Conservation (phyloP, 2,113 vertebrate genomes). For the Pionites leucogaster region DNA sequence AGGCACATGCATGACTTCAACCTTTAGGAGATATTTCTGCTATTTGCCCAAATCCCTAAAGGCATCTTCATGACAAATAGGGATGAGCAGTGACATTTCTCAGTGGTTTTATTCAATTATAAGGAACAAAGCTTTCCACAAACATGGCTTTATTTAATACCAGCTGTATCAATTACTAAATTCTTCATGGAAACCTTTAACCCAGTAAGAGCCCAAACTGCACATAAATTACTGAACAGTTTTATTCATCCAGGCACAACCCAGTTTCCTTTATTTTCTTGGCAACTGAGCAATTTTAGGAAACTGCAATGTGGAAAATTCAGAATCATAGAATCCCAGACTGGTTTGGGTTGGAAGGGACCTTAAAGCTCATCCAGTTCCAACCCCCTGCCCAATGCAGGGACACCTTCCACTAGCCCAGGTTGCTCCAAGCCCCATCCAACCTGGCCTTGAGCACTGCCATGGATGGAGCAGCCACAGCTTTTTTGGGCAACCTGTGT, state of each 20-base stretch:
- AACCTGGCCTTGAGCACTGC: background rate
- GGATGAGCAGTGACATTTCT: constrained; percentile 24
- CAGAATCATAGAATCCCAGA: background rate
- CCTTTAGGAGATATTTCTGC: background rate
- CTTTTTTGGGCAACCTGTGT: background rate
- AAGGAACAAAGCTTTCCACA: constrained; percentile 8
- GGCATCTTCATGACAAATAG: background rate
- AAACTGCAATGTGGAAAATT: background rate
- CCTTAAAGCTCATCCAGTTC: background rate
- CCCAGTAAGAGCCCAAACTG: background rate
- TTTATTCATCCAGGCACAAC: background rate
- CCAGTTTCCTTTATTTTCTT: background rate
- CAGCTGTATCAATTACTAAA: background rate
- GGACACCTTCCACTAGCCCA: background rate
- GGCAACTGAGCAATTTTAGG: background rate
- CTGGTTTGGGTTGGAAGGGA: background rate
- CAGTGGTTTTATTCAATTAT: constrained; percentile 13
- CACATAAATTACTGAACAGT: background rate
- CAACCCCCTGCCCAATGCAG: background rate
- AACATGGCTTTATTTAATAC: background rate
- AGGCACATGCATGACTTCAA: background rate
- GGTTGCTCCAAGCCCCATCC: background rate
- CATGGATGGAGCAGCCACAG: background rate
- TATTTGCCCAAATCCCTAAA: background rate
- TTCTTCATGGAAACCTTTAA: background rate